Conservation (phyloP, 2,888 invertebrate species). For the Leucoma salicis region DNA sequence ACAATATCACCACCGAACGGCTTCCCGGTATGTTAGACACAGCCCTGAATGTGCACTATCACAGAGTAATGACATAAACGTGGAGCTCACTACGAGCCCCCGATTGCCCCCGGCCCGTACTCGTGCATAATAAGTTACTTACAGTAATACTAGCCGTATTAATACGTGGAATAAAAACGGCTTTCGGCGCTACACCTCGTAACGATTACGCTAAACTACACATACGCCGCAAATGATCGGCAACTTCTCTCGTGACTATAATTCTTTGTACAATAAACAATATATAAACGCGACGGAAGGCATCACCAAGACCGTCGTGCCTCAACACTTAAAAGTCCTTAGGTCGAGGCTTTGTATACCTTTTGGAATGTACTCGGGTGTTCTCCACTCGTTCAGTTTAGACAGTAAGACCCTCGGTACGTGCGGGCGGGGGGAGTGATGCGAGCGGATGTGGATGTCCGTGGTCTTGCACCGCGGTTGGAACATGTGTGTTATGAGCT, state of each 20-base stretch:
- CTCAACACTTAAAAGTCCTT: slow-evolving; percentile 12
- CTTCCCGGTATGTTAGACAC: slow-evolving; percentile 46
- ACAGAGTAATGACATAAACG: slow-evolving; percentile 81
- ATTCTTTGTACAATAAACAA: slow-evolving; percentile 70
- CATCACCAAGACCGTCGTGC: slow-evolving; percentile 26
- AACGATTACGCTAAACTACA: slow-evolving; percentile 57
- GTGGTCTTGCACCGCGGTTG: slow-evolving; percentile 74
- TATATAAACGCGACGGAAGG: slow-evolving; percentile 59
- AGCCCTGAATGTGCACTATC: slow-evolving; percentile 74
- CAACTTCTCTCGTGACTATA: slow-evolving; percentile 50
- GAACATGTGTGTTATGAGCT: slow-evolving; percentile 56
- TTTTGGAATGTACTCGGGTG: slow-evolving; percentile 62
- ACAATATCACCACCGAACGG: slow-evolving; percentile 36
- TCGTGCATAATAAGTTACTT: slow-evolving; percentile 74
- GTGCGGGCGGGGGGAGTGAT: slow-evolving; percentile 83
- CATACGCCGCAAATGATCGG: slow-evolving; percentile 53
- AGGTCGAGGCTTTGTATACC: slow-evolving; percentile 30
- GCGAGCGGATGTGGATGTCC: slow-evolving; percentile 76
- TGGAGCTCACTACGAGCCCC: slow-evolving; percentile 67
- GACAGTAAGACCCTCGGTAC: slow-evolving; percentile 89
- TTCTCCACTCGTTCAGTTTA: slow-evolving; percentile 55
- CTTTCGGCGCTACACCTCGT: slow-evolving; percentile 71
- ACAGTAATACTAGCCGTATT: slow-evolving; percentile 73
- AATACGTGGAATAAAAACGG: slow-evolving; percentile 75
- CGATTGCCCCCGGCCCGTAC: slow-evolving; percentile 81